Conservation (phyloP, 2,888 invertebrate species). For the Heliconius cydno region DNA sequence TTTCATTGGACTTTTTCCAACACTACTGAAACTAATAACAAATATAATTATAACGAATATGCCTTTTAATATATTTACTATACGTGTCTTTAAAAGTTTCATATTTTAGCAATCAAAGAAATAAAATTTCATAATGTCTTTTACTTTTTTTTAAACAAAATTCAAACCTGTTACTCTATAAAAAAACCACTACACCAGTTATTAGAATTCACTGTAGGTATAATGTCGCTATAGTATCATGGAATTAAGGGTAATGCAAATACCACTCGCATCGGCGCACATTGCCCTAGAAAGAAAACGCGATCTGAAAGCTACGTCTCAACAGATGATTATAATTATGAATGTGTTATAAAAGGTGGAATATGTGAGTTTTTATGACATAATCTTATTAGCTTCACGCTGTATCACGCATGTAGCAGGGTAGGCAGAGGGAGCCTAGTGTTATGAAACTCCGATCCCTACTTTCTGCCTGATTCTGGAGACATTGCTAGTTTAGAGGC, state of each 20-base stretch:
- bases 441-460: not conserved
- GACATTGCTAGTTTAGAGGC: no score
- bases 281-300: conserved; percentile 7
- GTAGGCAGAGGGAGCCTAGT: not conserved
- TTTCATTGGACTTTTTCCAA: no score
- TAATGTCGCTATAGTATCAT: not conserved
- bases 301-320: conserved; percentile 14
- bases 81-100: no score
- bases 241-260: conserved; percentile 21
- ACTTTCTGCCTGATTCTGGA: not conserved
- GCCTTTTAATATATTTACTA: no score
- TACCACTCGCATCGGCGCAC: conserved; percentile 12
- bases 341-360: not conserved
- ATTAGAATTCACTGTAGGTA: not conserved
- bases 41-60: no score
- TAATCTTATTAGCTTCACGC: not conserved
- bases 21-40: no score
- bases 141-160: not conserved
- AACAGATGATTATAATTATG: conserved; percentile 3
- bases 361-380: not conserved
- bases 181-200: not conserved
- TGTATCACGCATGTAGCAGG: no score
- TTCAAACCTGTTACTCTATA: not conserved
- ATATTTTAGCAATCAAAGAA: no score
- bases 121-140: no score